phyloP scores from a whole-genome alignment of 2,797 vertebrate species.

The Spinus olivaceus region DNA sequence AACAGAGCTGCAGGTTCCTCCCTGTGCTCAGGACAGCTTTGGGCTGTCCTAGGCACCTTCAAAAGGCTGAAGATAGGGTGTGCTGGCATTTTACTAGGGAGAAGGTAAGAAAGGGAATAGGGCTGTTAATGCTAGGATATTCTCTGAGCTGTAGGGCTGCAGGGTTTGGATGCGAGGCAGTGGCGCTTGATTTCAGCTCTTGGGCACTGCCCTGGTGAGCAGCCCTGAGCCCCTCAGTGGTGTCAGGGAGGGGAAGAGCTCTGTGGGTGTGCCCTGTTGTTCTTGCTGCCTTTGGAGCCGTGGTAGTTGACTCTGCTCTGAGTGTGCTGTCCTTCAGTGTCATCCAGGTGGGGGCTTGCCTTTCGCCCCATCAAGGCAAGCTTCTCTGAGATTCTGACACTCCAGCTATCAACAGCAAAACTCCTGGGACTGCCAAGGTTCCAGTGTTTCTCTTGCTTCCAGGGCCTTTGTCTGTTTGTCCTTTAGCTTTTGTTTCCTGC shows the following conservation, averaged over 20 bases:
- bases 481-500: not conserved
- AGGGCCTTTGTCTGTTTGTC: not conserved
- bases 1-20: not conserved
- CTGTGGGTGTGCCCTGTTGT: not conserved
- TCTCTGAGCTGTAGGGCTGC: not conserved
- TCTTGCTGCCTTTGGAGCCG: not conserved
- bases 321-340: not conserved
- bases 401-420: not conserved
- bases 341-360: not conserved
- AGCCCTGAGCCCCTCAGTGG: not conserved
- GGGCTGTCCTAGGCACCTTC: not conserved
- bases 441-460: not conserved
- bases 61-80: not conserved
- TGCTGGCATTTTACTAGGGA: not conserved
- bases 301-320: not conserved
- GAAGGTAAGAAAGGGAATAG: not conserved
- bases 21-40: not conserved
- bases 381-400: not conserved
- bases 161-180: not conserved
- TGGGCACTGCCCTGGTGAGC: not conserved
- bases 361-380: rapidly evolving
- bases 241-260: not conserved
- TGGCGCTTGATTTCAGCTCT: not conserved
- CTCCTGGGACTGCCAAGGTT: not conserved
- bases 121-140: not conserved